Evolutionary conservation across 2,888 invertebrate genomes (phyloP).

Genomic region (Corbicula japonica): DNA sequence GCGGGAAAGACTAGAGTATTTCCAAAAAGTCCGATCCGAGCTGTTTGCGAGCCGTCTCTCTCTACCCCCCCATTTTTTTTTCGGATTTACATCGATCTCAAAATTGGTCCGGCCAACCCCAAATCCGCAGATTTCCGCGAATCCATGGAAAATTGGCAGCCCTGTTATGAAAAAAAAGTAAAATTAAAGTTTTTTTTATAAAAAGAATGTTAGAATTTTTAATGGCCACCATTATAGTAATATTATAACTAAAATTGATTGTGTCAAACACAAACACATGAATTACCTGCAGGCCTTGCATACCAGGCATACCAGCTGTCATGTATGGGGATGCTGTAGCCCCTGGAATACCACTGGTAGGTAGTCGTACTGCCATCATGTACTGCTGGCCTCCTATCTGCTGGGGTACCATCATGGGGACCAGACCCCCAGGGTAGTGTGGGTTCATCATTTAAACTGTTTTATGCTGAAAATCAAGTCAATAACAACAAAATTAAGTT

Average conservation of each 20-base stretch:
- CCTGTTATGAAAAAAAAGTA: background rate
- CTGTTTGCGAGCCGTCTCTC: too few species aligned
- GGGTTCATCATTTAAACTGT: too few species aligned
- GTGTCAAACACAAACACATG: too few species aligned
- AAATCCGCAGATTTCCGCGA: too few species aligned
- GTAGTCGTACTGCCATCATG: constrained; percentile 79
- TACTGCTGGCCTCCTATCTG: constrained; percentile 73
- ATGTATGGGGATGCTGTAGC: constrained; percentile 52
- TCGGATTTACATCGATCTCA: too few species aligned
- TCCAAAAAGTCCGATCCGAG: too few species aligned
- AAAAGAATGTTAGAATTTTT: background rate
- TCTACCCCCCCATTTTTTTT: too few species aligned
- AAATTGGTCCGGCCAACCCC: too few species aligned
- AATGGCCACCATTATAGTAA: too few species aligned
- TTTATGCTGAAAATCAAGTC: too few species aligned
- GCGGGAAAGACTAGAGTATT: too few species aligned
- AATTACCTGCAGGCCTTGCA: constrained; percentile 47
- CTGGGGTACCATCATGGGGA: constrained; percentile 79
- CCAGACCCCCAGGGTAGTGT: constrained; percentile 78
- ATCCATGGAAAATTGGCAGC: background rate
- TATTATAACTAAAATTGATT: background rate
- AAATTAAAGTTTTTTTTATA: background rate
- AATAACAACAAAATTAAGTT: too few species aligned
- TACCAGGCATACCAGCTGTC: constrained; percentile 44
- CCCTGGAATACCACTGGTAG: constrained; percentile 67